These are phyloP conservation scores for Rhagoletis zephyria DNA, from an alignment of 1,140 invertebrate genomes.

Conservation along the genomic window DNA sequence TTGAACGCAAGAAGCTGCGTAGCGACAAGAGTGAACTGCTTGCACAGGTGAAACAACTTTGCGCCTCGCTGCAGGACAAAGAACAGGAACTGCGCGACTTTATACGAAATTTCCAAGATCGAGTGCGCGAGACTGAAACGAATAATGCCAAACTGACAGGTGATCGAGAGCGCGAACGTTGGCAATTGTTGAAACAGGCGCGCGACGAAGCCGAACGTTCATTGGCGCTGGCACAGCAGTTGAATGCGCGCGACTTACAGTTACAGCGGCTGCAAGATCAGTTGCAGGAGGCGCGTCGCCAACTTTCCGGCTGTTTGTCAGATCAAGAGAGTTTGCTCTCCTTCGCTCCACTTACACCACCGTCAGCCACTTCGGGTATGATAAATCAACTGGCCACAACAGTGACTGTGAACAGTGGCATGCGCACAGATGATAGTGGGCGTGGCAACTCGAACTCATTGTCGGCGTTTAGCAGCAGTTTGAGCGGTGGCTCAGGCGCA, in stretches of 20 bases:
- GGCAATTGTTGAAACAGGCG: slow-evolving; percentile 88
- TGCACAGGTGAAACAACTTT: slow-evolving; percentile 95
- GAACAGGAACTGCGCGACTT: slow-evolving; percentile 94
- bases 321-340: slow-evolving; percentile 82
- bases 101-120: slow-evolving; percentile 93
- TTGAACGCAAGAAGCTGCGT: slow-evolving; percentile 91
- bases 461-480: slow-evolving; percentile 72
- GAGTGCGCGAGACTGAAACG: slow-evolving; percentile 74
- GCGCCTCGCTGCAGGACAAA: slow-evolving; percentile 93
- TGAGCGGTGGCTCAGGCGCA: slow-evolving; percentile 76
- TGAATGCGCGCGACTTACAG: slow-evolving; percentile 88
- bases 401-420: slow-evolving; percentile 71
- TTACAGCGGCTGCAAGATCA: slow-evolving; percentile 88
- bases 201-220: slow-evolving; percentile 91
- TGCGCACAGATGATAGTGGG: slow-evolving; percentile 76
- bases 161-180: slow-evolving; percentile 89
- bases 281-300: slow-evolving; percentile 83
- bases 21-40: slow-evolving; percentile 94
- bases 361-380: slow-evolving; percentile 70
- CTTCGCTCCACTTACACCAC: slow-evolving; percentile 74
- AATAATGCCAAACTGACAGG: slow-evolving; percentile 83
- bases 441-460: slow-evolving; percentile 74
- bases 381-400: slow-evolving; percentile 74
- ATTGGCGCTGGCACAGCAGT: slow-evolving; percentile 86
- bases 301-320: slow-evolving; percentile 82